Base-by-base conservation (phyloP, 2,113 vertebrate species). In the Nyctibius bracteatus region DNA sequence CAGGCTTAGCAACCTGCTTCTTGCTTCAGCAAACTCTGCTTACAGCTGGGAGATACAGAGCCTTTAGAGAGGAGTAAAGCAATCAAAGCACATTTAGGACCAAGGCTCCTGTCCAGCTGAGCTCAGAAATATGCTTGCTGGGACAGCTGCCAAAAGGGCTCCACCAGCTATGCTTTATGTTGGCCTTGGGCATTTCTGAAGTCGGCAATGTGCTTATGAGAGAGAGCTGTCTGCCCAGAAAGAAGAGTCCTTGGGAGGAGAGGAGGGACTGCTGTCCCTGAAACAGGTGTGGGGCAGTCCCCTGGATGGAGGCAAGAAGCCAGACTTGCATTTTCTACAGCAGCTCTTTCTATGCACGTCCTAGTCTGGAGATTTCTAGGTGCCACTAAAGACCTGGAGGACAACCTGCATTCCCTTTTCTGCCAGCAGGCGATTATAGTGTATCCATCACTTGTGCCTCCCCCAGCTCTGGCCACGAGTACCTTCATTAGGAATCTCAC, bases 1-100 rank as follows among this genome's bases (percentile, higher is more conserved):
- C 7, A 65, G 78, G 46, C 94, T 95, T 82, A 94, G 70, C 88
- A 94, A 93, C 91, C 83, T 92, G 62, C 86, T 91, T 95, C 94
- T 94, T 96, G 96, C 96, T 95, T 96, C 96, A 96, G 94, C 95
- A 89, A 94, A 82, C 88, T 91, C 96, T 94, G 83, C 81, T 91
- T 96, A 95, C 86, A 87, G 83, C 92, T 92, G 88, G 94, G 94
- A 95, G 75, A 78, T 70, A 81, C 92, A 96, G 59, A 94, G 89
- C 86, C 83, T 91, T 94, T 77, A 71, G 86, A 94, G 88, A 87
- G 61, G 62, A 96, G 92, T 49, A 77, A 78, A 92, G 78, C 86
- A 95, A 97, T 93, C 95, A 94, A 78, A 96, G 65, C 90, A 86
- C 83, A 87, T 93, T 94, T 94, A 93, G 96, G 96, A 94, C 84